Conservation (phyloP, 2,797 vertebrate genomes). For the Pristis pectinata region DNA sequence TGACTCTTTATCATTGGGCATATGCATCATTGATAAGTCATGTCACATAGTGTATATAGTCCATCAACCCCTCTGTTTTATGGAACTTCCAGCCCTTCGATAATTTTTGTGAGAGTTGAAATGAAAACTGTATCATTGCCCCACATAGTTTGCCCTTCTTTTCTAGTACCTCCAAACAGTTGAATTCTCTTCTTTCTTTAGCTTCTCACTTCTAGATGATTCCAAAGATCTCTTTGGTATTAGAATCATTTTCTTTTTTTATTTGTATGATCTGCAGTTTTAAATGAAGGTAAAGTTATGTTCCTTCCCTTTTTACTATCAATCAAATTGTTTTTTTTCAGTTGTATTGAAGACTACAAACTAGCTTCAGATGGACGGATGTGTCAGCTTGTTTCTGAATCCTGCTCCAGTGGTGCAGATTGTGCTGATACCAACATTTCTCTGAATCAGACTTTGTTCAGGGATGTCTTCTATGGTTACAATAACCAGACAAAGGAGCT, state of each 20-base stretch:
- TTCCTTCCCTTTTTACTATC: background rate
- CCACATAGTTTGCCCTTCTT: background rate
- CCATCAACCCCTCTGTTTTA: background rate
- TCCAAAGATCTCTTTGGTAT: background rate
- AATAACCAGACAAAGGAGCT: constrained; percentile 89
- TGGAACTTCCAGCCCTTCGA: background rate
- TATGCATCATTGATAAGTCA: background rate
- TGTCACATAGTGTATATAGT: background rate
- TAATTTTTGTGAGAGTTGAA: background rate
- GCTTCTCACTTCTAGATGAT: background rate
- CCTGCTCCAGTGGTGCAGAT: constrained; percentile 76
- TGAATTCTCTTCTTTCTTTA: background rate
- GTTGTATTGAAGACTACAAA: constrained; percentile 95
- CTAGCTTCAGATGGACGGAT: constrained; percentile 80
- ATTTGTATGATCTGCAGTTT: background rate
- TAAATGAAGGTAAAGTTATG: background rate
- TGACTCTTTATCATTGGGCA: too few species aligned
- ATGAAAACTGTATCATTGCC: background rate
- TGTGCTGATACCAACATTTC: constrained; percentile 81
- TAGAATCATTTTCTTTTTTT: background rate
- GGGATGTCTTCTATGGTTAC: constrained; percentile 93
- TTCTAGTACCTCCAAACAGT: background rate
- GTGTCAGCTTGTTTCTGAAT: constrained; percentile 82
- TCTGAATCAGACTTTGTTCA: constrained; percentile 92
- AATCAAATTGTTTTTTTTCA: constrained; percentile 43